A percentile compares a stretch with the other conserved stretches of the same genome.
Evolutionary conservation across 2,113 vertebrate genomes (phyloP).

Genomic region (Brienomyrus brachyistius): DNA sequence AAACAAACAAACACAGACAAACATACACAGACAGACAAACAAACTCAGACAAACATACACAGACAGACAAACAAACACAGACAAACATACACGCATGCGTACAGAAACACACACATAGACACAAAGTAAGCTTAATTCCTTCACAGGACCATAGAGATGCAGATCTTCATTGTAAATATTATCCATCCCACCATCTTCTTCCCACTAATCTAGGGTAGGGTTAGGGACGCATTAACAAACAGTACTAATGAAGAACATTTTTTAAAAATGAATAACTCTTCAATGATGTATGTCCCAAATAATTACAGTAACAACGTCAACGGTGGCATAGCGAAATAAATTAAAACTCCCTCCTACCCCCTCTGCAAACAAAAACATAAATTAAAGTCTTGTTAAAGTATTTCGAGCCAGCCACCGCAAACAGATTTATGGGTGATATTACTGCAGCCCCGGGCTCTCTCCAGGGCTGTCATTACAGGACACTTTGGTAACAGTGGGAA

Average conservation of each 20-base stretch:
- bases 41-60: not conserved
- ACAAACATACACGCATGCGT: too few relatives aligned
- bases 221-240: not conserved
- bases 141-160: not conserved
- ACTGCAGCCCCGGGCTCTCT: constrained; percentile 40
- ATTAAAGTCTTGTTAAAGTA: constrained; percentile 35
- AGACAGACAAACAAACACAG: too few relatives aligned
- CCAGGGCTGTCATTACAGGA: constrained; percentile 45
- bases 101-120: not conserved
- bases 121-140: not conserved
- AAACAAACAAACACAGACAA: not conserved
- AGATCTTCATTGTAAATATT: not conserved
- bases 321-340: not conserved
- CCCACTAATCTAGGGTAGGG: not conserved
- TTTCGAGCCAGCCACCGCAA: constrained; percentile 23
- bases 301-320: constrained; percentile 5
- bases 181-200: not conserved
- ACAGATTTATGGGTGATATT: constrained; percentile 45
- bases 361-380: constrained; percentile 34
- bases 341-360: constrained; percentile 1
- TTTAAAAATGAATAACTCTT: not conserved
- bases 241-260: not conserved
- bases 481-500: constrained; percentile 23
- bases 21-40: not conserved
- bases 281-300: constrained; percentile 2